Percentiles rank a stretch among this genome's conserved stretches.
These are phyloP conservation scores for Poecilus cupreus DNA, from an alignment of 2,888 invertebrate species.

Conservation along the genomic window DNA sequence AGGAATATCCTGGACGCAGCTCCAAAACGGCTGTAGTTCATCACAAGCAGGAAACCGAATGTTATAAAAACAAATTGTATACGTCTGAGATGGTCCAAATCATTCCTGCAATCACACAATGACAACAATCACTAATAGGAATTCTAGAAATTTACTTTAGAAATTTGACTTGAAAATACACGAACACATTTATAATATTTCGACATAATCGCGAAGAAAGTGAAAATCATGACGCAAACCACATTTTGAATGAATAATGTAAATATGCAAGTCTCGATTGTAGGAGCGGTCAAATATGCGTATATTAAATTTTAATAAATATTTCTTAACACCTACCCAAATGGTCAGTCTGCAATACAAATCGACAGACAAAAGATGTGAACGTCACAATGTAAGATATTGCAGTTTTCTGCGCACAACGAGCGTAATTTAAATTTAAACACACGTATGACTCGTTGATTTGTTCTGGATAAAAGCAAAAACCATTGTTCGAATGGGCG, in stretches of 20 bases:
- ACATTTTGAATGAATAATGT: conserved; percentile 11
- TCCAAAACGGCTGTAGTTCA: conserved; percentile 13
- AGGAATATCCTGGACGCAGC: background rate
- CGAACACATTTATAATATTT: background rate
- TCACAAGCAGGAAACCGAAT: conserved; percentile 42
- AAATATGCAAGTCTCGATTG: background rate
- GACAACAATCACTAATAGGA: background rate
- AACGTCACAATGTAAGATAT: conserved; percentile 24
- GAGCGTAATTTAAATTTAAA: conserved; percentile 18
- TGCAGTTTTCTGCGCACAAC: conserved; percentile 14
- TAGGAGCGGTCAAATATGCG: background rate
- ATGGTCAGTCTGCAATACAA: conserved; percentile 18
- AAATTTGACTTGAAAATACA: background rate
- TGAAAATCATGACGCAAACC: conserved; percentile 19
- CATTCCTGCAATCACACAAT: conserved; percentile 29
- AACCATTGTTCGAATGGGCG: conserved; percentile 16
- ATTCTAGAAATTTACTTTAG: background rate
- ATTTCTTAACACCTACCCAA: conserved; percentile 26
- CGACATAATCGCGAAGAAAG: conserved; percentile 18
- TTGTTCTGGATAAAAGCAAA: background rate
- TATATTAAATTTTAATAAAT: background rate
- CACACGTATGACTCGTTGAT: background rate
- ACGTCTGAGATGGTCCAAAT: conserved; percentile 44
- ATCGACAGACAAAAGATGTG: conserved; percentile 7
- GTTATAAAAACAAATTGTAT: conserved; percentile 14